Evolutionary conservation across 2,113 vertebrate species (phyloP).

Genomic region (Odocoileus virginianus): DNA sequence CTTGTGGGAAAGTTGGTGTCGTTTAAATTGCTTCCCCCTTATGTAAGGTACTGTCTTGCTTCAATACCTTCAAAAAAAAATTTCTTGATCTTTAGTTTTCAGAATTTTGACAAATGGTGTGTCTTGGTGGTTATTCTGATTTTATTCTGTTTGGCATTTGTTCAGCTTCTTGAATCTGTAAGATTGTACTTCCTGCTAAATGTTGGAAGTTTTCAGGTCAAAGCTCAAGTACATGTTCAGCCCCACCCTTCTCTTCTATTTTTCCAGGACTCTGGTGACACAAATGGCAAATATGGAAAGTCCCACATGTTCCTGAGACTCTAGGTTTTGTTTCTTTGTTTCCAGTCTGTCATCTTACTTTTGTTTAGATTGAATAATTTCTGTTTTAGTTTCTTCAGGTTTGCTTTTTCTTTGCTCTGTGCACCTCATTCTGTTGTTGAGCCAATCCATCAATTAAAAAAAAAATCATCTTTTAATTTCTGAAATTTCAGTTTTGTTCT

Average conservation of each 20-base stretch:
- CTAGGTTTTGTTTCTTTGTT: background rate
- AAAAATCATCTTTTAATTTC: background rate
- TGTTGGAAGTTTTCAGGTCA: background rate
- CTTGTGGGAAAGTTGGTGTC: background rate
- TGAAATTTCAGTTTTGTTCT: background rate
- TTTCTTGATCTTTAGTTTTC: background rate
- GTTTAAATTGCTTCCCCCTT: background rate
- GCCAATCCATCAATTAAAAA: background rate
- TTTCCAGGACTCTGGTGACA: background rate
- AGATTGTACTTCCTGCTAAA: background rate
- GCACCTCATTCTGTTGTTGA: background rate
- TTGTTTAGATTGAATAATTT: background rate
- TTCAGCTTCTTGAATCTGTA: background rate
- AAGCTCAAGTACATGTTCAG: background rate
- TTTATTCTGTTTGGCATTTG: background rate
- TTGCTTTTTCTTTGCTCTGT: background rate
- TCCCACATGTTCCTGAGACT: background rate
- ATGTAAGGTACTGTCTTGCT: background rate
- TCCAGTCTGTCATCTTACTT: background rate
- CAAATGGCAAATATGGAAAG: background rate
- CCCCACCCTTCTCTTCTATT: background rate
- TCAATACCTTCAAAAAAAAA: background rate
- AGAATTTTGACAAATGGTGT: background rate
- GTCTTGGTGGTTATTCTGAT: background rate
- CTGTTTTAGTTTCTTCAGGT: background rate